A percentile compares a stretch with the other conserved stretches of the same genome.
Evolutionary conservation across 2,113 vertebrate species (phyloP).

Genomic region (Malurus cyaneus): DNA sequence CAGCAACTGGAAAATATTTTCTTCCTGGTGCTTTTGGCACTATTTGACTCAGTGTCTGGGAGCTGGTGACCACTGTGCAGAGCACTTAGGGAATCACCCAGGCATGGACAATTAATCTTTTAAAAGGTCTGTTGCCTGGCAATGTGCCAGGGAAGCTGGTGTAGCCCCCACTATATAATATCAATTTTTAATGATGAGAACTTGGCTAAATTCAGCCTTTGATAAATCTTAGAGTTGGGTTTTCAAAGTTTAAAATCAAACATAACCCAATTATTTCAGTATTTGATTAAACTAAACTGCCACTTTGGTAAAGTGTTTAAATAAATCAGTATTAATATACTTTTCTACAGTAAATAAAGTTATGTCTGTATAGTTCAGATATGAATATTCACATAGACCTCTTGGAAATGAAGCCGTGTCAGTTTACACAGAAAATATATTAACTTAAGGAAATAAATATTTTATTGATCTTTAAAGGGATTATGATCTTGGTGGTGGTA

Average conservation of each 20-base stretch:
- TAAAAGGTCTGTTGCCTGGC: slow-evolving; percentile 59
- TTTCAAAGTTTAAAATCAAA: slow-evolving; percentile 73
- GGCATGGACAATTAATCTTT: slow-evolving; percentile 63
- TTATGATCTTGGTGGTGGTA: not conserved
- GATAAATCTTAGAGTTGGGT: slow-evolving; percentile 52
- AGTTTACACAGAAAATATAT: slow-evolving; percentile 19
- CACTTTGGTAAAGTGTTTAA: slow-evolving; percentile 65
- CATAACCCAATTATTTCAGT: slow-evolving; percentile 64
- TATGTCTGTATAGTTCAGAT: slow-evolving; percentile 56
- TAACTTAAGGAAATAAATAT: slow-evolving; percentile 28
- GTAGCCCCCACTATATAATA: slow-evolving; percentile 39
- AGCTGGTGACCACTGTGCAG: not conserved
- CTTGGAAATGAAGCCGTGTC: slow-evolving; percentile 37
- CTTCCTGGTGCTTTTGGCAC: slow-evolving; percentile 32
- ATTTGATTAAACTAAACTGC: slow-evolving; percentile 71
- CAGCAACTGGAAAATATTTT: not conserved
- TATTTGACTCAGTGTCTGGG: slow-evolving; percentile 35
- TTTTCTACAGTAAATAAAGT: slow-evolving; percentile 71
- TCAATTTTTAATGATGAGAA: slow-evolving; percentile 70
- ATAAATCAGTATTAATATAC: slow-evolving; percentile 73
- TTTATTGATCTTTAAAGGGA: slow-evolving; percentile 15
- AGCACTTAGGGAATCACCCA: slow-evolving; percentile 32
- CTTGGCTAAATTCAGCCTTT: slow-evolving; percentile 64
- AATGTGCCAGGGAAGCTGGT: not conserved
- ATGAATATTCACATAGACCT: slow-evolving; percentile 45